A percentile compares a stretch with the other conserved stretches of the same genome.
These are phyloP conservation scores for Calypte anna DNA, from an alignment of 2,113 vertebrate genomes.

Conservation along the genomic window DNA sequence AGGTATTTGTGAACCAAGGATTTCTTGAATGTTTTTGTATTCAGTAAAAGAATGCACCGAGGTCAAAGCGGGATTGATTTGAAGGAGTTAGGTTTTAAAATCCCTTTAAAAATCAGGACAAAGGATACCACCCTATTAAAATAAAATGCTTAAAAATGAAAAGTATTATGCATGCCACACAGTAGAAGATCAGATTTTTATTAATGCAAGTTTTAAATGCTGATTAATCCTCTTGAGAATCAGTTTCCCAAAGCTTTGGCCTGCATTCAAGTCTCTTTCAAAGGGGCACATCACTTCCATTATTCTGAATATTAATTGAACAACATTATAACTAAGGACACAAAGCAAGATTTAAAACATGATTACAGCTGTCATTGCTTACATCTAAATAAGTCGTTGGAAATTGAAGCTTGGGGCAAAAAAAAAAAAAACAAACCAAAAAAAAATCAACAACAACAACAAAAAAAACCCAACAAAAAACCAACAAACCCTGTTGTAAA, in stretches of 20 bases:
- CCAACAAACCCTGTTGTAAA: not conserved
- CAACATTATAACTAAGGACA: slow-evolving; percentile 81
- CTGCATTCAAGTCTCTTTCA: slow-evolving; percentile 81
- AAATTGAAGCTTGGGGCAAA: slow-evolving; percentile 67
- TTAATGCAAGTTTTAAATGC: slow-evolving; percentile 88
- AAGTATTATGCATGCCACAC: slow-evolving; percentile 76
- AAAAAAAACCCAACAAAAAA: not conserved
- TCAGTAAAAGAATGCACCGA: slow-evolving; percentile 30
- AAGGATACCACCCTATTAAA: slow-evolving; percentile 73
- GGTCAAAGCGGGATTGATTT: slow-evolving; percentile 68
- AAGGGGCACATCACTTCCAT: slow-evolving; percentile 79
- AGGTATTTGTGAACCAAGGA: slow-evolving; percentile 28
- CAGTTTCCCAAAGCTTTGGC: slow-evolving; percentile 85
- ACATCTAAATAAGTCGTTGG: slow-evolving; percentile 80
- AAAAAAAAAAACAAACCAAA: not conserved
- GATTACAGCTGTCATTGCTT: slow-evolving; percentile 80
- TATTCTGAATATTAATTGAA: slow-evolving; percentile 87
- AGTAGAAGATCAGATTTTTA: slow-evolving; percentile 82
- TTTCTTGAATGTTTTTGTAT: slow-evolving; percentile 63
- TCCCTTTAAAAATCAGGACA: slow-evolving; percentile 77
- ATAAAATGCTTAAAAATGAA: slow-evolving; percentile 79
- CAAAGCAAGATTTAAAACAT: slow-evolving; percentile 82
- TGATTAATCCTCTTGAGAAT: slow-evolving; percentile 85
- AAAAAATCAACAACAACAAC: not conserved
- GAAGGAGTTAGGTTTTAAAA: slow-evolving; percentile 78